phyloP scores from a whole-genome alignment of 2,888 invertebrate genomes.

The Oscheius sp. region DNA sequence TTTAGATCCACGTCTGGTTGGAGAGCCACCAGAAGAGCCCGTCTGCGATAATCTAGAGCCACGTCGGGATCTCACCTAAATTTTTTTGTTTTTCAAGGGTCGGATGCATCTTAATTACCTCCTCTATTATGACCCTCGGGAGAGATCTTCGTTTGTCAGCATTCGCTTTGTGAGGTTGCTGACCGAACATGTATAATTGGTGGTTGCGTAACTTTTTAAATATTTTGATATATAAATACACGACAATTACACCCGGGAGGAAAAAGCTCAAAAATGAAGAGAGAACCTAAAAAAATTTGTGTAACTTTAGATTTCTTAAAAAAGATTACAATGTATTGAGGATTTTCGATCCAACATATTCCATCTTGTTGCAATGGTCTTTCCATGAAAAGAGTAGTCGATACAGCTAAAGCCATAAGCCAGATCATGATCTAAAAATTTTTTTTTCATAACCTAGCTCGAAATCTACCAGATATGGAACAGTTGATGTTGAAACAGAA shows the following conservation, averaged over 20 bases:
- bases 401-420: slow-evolving; percentile 57
- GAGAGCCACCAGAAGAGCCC: slow-evolving; percentile 53
- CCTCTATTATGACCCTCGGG: slow-evolving; percentile 60
- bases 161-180: slow-evolving; percentile 40
- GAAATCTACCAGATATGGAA: slow-evolving; percentile 42
- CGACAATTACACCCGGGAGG: slow-evolving; percentile 58
- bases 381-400: slow-evolving; percentile 58
- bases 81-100: too few species aligned
- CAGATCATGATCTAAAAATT: slow-evolving; percentile 49
- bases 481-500: slow-evolving; percentile 52
- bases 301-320: neutral
- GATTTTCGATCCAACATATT: slow-evolving; percentile 61
- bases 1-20: slow-evolving; percentile 52
- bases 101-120: slow-evolving; percentile 45
- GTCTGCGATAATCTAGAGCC: slow-evolving; percentile 57
- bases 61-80: slow-evolving; percentile 51
- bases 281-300: slow-evolving; percentile 34
- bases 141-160: slow-evolving; percentile 46
- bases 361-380: slow-evolving; percentile 29
- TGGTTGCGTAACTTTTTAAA: slow-evolving; percentile 57
- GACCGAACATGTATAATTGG: slow-evolving; percentile 60
- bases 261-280: slow-evolving; percentile 60
- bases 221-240: slow-evolving; percentile 60
- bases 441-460: neutral
- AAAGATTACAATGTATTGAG: slow-evolving; percentile 54